Percentiles rank a stretch among this genome's conserved stretches.
Evolutionary conservation across 2,888 invertebrate genomes (phyloP).

Genomic region (Catocala sponsa): DNA sequence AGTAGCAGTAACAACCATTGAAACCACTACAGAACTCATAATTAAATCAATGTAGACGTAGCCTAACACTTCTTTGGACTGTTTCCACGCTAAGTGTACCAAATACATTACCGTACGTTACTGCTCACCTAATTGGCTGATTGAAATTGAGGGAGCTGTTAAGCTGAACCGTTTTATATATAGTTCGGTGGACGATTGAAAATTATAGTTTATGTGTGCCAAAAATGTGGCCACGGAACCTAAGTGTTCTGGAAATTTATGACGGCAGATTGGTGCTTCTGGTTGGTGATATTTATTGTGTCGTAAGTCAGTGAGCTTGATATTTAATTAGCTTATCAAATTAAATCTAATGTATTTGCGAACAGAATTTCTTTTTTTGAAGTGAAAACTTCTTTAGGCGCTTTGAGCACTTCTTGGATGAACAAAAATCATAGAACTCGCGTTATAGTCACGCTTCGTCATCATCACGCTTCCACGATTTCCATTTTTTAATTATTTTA

Average conservation of each 20-base stretch:
- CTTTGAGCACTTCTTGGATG: no score
- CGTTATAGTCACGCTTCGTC: no score
- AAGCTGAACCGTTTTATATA: not conserved
- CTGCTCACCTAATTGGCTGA: conserved; percentile 40
- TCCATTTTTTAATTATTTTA: no score
- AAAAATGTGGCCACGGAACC: conserved; percentile 13
- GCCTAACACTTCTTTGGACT: conserved; percentile 24
- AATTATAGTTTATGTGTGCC: conserved; percentile 13
- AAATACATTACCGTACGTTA: conserved; percentile 40
- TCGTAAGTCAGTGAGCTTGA: no score
- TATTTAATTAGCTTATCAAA: no score
- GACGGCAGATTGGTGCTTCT: conserved; percentile 5
- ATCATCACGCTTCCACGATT: no score
- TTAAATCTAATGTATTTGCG: no score
- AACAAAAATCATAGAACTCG: no score
- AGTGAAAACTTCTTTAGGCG: no score
- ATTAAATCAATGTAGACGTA: conserved; percentile 1
- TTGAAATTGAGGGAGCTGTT: conserved; percentile 37
- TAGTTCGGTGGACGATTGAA: conserved; percentile 10
- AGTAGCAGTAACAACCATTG: no score
- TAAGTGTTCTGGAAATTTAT: conserved; percentile 24
- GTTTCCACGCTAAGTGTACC: conserved; percentile 43
- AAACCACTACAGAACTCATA: no score
- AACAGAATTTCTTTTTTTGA: no score
- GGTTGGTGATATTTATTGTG: not conserved